phyloP scores from a whole-genome alignment of 2,888 invertebrate genomes.

The Netelia inedita region DNA sequence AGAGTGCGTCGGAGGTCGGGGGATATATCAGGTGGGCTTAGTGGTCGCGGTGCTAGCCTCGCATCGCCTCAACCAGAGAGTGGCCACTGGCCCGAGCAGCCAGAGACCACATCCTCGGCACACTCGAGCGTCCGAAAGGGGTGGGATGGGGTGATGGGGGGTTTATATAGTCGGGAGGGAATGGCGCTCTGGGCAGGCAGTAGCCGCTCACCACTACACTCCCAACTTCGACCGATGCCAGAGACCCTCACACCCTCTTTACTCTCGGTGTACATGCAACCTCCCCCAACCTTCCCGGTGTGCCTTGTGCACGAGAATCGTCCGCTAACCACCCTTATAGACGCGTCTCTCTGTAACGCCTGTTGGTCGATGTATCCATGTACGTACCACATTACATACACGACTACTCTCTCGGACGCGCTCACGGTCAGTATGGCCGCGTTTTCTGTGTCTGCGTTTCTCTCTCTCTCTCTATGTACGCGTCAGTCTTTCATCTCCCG shows the following conservation, averaged over 20 bases:
- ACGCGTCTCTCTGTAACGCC: conserved; percentile 53
- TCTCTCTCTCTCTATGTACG: background rate
- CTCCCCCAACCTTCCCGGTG: conserved; percentile 27
- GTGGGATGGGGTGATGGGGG: conserved; percentile 6
- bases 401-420: conserved; percentile 50
- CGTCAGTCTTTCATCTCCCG: conserved; percentile 11
- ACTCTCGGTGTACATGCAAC: conserved; percentile 21
- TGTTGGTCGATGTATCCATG: conserved; percentile 38
- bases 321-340: conserved; percentile 62
- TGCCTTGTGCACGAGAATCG: conserved; percentile 56
- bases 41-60: conserved; percentile 81
- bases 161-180: conserved; percentile 49
- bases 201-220: conserved; percentile 41
- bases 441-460: conserved; percentile 28
- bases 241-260: background rate
- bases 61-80: conserved; percentile 83
- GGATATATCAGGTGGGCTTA: conserved; percentile 84
- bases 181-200: conserved; percentile 47
- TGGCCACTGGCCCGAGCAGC: conserved; percentile 78
- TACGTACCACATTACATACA: conserved; percentile 35
- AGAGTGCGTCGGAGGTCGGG: conserved; percentile 66
- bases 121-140: conserved; percentile 47
- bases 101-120: conserved; percentile 73
- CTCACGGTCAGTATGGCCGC: conserved; percentile 36
- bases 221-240: background rate